Conservation (phyloP, 1,140 invertebrate genomes). For the Procambarus virginalis region DNA sequence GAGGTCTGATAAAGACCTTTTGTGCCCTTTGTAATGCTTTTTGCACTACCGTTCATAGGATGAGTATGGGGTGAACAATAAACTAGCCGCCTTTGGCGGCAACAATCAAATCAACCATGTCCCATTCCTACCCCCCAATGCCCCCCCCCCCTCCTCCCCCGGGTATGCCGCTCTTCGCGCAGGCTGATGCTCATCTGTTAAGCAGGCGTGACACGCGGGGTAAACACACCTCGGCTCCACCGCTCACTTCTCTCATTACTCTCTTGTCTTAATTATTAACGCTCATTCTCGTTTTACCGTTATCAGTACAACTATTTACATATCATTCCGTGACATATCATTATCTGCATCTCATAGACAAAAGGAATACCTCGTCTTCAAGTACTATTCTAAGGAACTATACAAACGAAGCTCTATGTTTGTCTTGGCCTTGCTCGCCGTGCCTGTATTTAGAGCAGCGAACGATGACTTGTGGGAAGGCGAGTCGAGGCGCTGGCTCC, state of each 20-base stretch:
- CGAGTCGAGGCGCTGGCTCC: background rate
- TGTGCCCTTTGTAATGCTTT: too few relatives aligned
- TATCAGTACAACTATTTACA: too few relatives aligned
- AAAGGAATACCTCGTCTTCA: too few relatives aligned
- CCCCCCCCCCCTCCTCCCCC: background rate
- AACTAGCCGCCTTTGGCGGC: too few relatives aligned
- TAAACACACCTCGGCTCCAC: slow-evolving; percentile 32
- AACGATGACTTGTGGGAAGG: background rate
- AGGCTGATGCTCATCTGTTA: slow-evolving; percentile 36
- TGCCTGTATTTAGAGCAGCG: background rate
- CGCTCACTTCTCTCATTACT: background rate
- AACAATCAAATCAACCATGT: too few relatives aligned
- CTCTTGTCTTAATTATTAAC: background rate
- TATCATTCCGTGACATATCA: too few relatives aligned
- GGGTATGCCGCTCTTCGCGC: background rate
- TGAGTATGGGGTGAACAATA: too few relatives aligned
- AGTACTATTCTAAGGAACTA: too few relatives aligned
- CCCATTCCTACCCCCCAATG: too few relatives aligned
- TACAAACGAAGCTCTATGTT: background rate
- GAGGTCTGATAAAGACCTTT: too few relatives aligned
- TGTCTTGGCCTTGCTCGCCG: background rate
- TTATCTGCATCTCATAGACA: too few relatives aligned
- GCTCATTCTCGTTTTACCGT: background rate
- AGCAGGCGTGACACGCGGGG: slow-evolving; percentile 27
- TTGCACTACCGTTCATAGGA: too few relatives aligned